Conservation (phyloP, 2,797 vertebrate species). For the Basileuterus tristriatus region DNA sequence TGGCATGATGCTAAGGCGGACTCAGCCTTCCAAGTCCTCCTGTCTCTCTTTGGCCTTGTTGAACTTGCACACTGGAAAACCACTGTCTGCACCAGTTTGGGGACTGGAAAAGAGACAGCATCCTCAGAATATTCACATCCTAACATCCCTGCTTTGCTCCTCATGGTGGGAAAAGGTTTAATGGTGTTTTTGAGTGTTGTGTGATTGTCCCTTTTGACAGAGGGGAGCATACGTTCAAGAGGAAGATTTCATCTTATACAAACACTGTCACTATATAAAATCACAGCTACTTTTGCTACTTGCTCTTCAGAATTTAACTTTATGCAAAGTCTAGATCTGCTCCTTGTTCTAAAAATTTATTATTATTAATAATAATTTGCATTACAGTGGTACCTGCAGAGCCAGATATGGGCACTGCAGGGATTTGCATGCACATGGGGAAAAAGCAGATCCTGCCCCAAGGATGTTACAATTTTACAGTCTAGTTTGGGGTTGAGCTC, state of each 20-base stretch:
- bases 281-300: neutral
- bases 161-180: neutral
- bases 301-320: neutral
- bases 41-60: neutral
- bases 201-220: neutral
- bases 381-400: neutral
- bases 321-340: neutral
- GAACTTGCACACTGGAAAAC: neutral
- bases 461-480: neutral
- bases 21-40: neutral
- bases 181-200: neutral
- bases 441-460: neutral
- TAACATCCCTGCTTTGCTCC: neutral
- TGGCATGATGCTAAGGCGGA: neutral
- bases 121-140: neutral
- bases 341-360: neutral
- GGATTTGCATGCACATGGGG: neutral
- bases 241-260: slow-evolving; percentile 1
- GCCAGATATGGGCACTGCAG: neutral
- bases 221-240: neutral
- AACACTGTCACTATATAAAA: neutral
- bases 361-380: neutral
- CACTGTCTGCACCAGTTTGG: neutral
- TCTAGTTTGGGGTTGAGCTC: neutral
- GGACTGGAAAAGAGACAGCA: neutral